Base-by-base conservation (phyloP, 2,888 invertebrate genomes). In the Pandemis cinnamomeana region DNA sequence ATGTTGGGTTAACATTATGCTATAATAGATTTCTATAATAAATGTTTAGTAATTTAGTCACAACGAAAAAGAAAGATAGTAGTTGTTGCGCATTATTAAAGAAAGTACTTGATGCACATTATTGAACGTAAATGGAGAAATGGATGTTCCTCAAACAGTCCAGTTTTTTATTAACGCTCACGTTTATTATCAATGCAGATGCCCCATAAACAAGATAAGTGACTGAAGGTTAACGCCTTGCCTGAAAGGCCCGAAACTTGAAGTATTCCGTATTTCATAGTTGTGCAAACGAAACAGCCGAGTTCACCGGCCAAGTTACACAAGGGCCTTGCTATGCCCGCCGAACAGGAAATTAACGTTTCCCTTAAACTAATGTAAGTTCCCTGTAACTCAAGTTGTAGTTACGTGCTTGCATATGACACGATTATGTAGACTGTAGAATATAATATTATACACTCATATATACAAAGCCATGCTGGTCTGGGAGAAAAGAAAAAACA, bases 321-420 rank as follows among this genome's bases (percentile, higher is more conserved):
- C 66, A 67, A 55, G 55, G 48, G 58, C 46, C 67, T 67, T 61
- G 71, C 67, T 42, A 60, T 20, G 48, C 42, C 46, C 67, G 48
- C 41, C 27, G 60, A 51, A 51, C 42, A 67, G 71, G 71, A 71
- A 67, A 71, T 58, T 58, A 58, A 60, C 48, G 67, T 66, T 71
- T 58, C 55, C 42, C 48, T 51, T 48, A 27, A 71, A 64, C 60
- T 67, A 15, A 55, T 55, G 51, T 62, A 72, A 44, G 44, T 72
- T 66, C 48, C 53, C 44, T 7, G n/a, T 51, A 58, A 58, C 15
- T 58, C 1, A 58, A 27, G 27, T 27, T 55, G 53, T 58, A 58
- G 58, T 58, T 20, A 10, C 27, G 58, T 11, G 10, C 27, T 58
- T 58, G 58, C 27, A 58, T 58, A 11, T 58, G 58, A 58, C 58